Conservation (phyloP, 2,888 invertebrate species). For the Andrena praecox region DNA sequence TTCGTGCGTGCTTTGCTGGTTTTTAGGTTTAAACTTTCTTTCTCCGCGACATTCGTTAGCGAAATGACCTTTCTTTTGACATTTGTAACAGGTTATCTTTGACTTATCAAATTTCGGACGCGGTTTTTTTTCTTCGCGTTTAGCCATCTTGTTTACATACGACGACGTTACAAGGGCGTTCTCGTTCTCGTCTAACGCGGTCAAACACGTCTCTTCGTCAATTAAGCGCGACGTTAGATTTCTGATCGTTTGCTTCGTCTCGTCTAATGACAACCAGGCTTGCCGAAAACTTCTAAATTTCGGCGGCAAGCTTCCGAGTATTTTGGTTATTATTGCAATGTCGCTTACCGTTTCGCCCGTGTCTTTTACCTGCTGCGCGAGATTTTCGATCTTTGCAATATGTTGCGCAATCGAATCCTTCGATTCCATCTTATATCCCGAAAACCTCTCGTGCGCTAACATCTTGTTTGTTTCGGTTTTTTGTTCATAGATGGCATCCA, state of each 20-base stretch:
- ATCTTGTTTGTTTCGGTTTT: background rate
- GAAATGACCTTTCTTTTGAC: slow-evolving; percentile 20
- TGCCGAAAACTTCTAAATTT: slow-evolving; percentile 17
- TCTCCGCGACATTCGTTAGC: background rate
- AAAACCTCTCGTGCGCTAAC: background rate
- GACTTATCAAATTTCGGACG: slow-evolving; percentile 9
- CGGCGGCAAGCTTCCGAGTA: background rate
- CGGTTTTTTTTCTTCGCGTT: background rate
- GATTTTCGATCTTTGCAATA: background rate
- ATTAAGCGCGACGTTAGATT: slow-evolving; percentile 22
- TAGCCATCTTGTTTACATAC: background rate
- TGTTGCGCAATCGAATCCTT: background rate
- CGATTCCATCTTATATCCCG: background rate
- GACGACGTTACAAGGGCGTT: slow-evolving; percentile 7
- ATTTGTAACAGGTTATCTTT: slow-evolving; percentile 11
- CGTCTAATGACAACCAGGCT: slow-evolving; percentile 3
- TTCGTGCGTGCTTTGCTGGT: background rate
- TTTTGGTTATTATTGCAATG: background rate
- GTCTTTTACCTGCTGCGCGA: slow-evolving; percentile 2
- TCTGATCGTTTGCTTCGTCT: background rate
- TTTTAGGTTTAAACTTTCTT: background rate
- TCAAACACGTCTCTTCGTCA: slow-evolving; percentile 1
- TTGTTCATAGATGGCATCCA: background rate
- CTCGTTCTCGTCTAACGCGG: background rate
- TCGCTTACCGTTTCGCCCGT: slow-evolving; percentile 7